Evolutionary conservation across 2,888 invertebrate species (phyloP).

Genomic region (Polydrusus pterygomalis): DNA sequence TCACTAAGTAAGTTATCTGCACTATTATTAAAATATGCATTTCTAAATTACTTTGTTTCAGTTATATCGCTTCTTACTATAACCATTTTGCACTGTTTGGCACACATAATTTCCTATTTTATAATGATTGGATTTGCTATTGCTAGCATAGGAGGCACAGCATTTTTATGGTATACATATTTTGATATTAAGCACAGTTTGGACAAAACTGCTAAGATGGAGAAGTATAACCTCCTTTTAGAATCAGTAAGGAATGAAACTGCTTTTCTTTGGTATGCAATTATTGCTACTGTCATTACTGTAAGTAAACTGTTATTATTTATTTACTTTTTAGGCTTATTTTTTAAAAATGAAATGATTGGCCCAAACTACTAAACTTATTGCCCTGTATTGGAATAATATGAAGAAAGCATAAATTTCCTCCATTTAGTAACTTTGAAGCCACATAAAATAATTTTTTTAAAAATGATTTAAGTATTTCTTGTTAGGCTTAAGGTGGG

Average conservation of each 20-base stretch:
- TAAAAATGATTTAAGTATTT: too few relatives aligned
- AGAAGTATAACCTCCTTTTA: conserved; percentile 74
- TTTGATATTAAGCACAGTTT: conserved; percentile 82
- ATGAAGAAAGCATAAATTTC: too few relatives aligned
- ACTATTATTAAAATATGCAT: conserved; percentile 16
- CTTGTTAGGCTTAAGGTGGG: too few relatives aligned
- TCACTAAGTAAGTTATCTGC: conserved; percentile 82
- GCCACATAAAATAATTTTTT: too few relatives aligned
- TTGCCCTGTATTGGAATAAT: too few relatives aligned
- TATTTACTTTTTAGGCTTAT: too few relatives aligned
- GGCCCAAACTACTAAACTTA: too few relatives aligned
- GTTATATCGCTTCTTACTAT: conserved; percentile 90
- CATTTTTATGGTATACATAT: conserved; percentile 92
- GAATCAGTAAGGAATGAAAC: conserved; percentile 90
- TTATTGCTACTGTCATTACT: conserved; percentile 90
- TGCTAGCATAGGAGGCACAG: conserved; percentile 85
- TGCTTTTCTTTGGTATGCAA: conserved; percentile 88
- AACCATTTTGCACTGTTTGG: conserved; percentile 87
- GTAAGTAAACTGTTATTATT: conserved; percentile 74
- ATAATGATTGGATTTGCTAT: conserved; percentile 88
- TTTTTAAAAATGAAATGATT: too few relatives aligned
- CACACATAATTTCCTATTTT: conserved; percentile 89
- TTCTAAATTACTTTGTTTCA: conserved; percentile 72
- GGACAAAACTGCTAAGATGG: conserved; percentile 73
- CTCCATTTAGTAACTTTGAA: too few relatives aligned